Evolutionary conservation across 2,888 invertebrate species (phyloP).

Genomic region (Rhodophaea formosa): DNA sequence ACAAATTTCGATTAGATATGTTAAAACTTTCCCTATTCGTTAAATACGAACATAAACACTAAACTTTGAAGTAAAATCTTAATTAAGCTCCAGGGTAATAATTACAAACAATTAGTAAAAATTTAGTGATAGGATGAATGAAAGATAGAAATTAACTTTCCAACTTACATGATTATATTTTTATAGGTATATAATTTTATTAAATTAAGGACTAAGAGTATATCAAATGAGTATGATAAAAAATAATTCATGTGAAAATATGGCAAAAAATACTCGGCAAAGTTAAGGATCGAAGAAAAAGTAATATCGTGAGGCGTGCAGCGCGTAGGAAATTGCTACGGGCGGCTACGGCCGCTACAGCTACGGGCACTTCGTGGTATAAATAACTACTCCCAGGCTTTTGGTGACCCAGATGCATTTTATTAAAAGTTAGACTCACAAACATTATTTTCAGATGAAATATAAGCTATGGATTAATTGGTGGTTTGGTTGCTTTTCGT

Average conservation of each 20-base stretch:
- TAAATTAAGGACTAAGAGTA: too few relatives aligned
- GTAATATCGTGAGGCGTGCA: slow-evolving; percentile 55
- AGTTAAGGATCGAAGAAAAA: slow-evolving; percentile 48
- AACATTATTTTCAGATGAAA: slow-evolving; percentile 7
- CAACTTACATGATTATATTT: too few relatives aligned
- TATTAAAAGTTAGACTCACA: slow-evolving; percentile 21
- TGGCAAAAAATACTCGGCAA: slow-evolving; percentile 32
- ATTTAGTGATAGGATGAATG: too few relatives aligned
- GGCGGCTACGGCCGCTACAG: slow-evolving; percentile 17
- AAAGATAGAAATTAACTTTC: too few relatives aligned
- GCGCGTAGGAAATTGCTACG: slow-evolving; percentile 51
- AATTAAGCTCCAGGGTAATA: too few relatives aligned
- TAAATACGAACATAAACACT: too few relatives aligned
- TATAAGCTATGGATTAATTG: slow-evolving; percentile 2
- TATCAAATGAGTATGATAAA: slow-evolving; percentile 17
- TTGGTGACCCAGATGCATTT: slow-evolving; percentile 31
- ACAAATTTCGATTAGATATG: too few relatives aligned
- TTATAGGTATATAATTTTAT: too few relatives aligned
- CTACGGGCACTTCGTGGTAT: slow-evolving; percentile 23
- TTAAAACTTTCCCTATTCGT: too few relatives aligned
- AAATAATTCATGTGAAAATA: slow-evolving; percentile 28
- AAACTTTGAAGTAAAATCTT: too few relatives aligned
- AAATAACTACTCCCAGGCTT: slow-evolving; percentile 27
- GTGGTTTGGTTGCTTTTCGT: too few relatives aligned
- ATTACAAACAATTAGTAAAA: too few relatives aligned